These are phyloP conservation scores for Platyscapa corneri DNA, from an alignment of 1,140 invertebrate genomes.

Conservation along the genomic window DNA sequence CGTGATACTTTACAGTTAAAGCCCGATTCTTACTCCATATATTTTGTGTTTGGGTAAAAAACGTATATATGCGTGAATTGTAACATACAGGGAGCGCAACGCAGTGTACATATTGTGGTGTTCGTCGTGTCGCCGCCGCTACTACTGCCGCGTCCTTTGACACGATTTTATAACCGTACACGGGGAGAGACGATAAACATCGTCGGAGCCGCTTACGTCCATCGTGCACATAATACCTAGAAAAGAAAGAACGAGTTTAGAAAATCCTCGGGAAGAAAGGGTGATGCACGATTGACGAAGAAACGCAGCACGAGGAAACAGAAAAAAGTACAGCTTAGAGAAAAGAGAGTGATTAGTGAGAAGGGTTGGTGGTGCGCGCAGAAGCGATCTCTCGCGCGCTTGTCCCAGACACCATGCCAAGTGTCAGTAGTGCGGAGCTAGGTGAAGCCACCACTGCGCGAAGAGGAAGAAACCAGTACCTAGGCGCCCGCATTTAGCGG, in stretches of 20 bases:
- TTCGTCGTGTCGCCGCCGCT: slow-evolving; percentile 2
- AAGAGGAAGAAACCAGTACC: background rate
- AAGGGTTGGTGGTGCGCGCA: background rate
- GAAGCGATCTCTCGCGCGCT: background rate
- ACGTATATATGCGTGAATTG: background rate
- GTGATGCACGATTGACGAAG: background rate
- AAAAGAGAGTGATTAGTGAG: too few species aligned
- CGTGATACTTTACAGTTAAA: background rate
- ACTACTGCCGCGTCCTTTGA: slow-evolving; percentile 42
- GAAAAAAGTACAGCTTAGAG: background rate
- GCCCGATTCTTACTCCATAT: background rate
- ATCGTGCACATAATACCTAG: background rate
- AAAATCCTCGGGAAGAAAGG: too few species aligned
- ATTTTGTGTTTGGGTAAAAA: background rate
- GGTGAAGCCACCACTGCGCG: slow-evolving; percentile 13
- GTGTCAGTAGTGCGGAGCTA: slow-evolving; percentile 22
- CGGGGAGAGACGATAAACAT: slow-evolving; percentile 34
- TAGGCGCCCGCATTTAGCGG: slow-evolving; percentile 42
- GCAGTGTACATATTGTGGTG: slow-evolving; percentile 31
- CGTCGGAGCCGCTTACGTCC: background rate
- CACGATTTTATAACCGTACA: slow-evolving; percentile 31
- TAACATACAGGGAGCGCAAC: background rate
- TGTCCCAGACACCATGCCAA: slow-evolving; percentile 41
- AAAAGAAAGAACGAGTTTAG: too few species aligned
- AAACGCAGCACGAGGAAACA: background rate